Conservation (phyloP, 2,797 vertebrate genomes). For the Bradypodion ventrale region DNA sequence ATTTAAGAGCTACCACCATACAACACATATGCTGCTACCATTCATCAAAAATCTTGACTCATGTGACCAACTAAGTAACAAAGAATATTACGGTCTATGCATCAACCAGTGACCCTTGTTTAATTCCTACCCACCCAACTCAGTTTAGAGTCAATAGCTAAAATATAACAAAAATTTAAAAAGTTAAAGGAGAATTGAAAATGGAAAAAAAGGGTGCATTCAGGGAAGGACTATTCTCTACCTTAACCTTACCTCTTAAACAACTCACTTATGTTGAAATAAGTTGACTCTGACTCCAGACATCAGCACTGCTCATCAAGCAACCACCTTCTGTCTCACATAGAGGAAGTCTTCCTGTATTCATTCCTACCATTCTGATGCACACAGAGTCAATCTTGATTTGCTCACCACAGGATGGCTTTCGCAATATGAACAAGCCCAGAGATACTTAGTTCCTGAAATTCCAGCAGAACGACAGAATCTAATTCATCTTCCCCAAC, state of each 20-base stretch:
- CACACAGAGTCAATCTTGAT: conserved; percentile 23
- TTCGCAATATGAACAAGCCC: conserved; percentile 37
- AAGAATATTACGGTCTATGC: background rate
- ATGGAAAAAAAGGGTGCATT: background rate
- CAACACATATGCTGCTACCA: background rate
- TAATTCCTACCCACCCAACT: background rate
- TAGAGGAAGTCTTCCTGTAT: conserved; percentile 3
- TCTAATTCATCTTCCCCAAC: background rate
- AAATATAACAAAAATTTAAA: background rate
- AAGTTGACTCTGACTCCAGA: background rate
- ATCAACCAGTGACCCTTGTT: background rate
- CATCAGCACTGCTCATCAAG: conserved; percentile 1
- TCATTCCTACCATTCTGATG: conserved; percentile 17
- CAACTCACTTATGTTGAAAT: conserved; percentile 4
- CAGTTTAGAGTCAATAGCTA: background rate
- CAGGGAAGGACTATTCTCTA: background rate
- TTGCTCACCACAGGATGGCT: conserved; percentile 22
- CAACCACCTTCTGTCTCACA: conserved; percentile 10
- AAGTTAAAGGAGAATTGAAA: background rate
- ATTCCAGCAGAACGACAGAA: conserved; percentile 43
- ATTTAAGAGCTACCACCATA: background rate
- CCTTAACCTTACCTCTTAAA: conserved; percentile 10
- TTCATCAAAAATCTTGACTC: background rate
- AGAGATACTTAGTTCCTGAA: conserved; percentile 48
- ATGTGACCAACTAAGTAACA: background rate